These are phyloP conservation scores for Emmelina monodactyla DNA, from an alignment of 2,888 invertebrate genomes.

Conservation along the genomic window DNA sequence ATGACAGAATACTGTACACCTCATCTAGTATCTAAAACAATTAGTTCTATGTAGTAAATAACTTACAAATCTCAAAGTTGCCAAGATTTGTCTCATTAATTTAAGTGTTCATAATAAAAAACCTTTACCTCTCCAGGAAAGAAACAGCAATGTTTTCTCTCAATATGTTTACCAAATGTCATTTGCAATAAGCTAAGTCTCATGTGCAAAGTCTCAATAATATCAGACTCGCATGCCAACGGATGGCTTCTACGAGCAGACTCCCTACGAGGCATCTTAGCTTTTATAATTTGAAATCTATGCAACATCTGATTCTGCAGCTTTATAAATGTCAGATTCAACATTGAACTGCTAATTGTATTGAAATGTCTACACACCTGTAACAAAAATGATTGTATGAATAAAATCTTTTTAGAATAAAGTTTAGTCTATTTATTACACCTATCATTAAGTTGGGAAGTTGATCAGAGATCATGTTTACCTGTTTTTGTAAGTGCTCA, in stretches of 20 bases:
- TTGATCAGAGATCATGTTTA: too few species aligned
- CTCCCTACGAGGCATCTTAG: constrained; percentile 90
- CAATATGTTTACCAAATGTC: constrained; percentile 95
- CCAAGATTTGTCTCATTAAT: neutral
- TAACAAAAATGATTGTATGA: too few species aligned
- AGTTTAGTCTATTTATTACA: too few species aligned
- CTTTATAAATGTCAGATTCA: constrained; percentile 86
- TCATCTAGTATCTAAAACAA: constrained; percentile 84
- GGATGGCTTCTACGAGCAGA: constrained; percentile 91
- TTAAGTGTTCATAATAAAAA: neutral
- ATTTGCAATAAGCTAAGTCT: constrained; percentile 88
- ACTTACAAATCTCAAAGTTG: neutral
- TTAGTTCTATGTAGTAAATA: too few species aligned
- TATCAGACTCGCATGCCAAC: constrained; percentile 90
- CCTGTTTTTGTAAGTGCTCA: too few species aligned
- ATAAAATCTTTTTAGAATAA: too few species aligned
- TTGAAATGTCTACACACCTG: constrained; percentile 87
- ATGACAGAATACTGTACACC: constrained; percentile 84
- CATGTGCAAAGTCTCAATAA: constrained; percentile 93
- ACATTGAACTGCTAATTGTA: constrained; percentile 76
- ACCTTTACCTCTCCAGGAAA: constrained; percentile 88
- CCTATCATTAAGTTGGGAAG: too few species aligned
- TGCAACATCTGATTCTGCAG: constrained; percentile 85
- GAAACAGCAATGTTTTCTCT: constrained; percentile 91
- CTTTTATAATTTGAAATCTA: constrained; percentile 87